Base-by-base conservation (phyloP, 2,113 vertebrate genomes). In the Polyodon spathula region DNA sequence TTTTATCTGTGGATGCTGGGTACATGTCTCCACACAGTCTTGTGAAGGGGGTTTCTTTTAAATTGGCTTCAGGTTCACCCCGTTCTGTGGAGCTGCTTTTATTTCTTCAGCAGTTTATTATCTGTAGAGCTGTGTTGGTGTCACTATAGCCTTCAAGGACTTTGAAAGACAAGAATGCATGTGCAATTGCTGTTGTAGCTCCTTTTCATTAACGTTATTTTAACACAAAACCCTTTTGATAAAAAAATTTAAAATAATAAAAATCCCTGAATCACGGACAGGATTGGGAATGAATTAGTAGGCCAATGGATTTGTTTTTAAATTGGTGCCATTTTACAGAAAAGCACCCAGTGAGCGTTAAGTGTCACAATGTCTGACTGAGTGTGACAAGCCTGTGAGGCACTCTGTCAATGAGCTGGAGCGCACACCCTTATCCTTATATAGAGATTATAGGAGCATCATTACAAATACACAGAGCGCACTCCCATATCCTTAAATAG, bases 11-110 rank as follows among this genome's bases (percentile, higher is more conserved):
- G 70, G 73, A 75, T 61, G 67, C 66, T 77, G 83, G 78, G 74
- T 78, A 81, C 77, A 78, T 70, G 73, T 84, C 77, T 82, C 73
- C 73, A 72, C 79, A 8, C n/a, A n/a, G 51, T 77, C 65, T 77
- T 73, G 60, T 44, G 58, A 3, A 60, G 67, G 70, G 48, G 40
- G 38, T 60, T 63, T 65, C 60, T 71, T 59, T 66, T 44, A 42
- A 53, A 61, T n/a, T n/a, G n/a, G n/a, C n/a, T n/a, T n/a, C n/a
- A 58, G 56, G 64, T 53, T 66, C 8, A 65, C 79, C 77, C 78
- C 79, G 78, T 84, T 71, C 75, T 81, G 61, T 74, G 84, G 71
- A 78, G 61, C n/a, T 54, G 53, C 15, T 54, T 37, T 37, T 54
- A 8, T 50, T 50, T 50, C 46, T 50, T 50, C n/a, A 50, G 46